Evolutionary conservation across 2,888 invertebrate genomes (phyloP).

Genomic region (Leptopilina myrica): DNA sequence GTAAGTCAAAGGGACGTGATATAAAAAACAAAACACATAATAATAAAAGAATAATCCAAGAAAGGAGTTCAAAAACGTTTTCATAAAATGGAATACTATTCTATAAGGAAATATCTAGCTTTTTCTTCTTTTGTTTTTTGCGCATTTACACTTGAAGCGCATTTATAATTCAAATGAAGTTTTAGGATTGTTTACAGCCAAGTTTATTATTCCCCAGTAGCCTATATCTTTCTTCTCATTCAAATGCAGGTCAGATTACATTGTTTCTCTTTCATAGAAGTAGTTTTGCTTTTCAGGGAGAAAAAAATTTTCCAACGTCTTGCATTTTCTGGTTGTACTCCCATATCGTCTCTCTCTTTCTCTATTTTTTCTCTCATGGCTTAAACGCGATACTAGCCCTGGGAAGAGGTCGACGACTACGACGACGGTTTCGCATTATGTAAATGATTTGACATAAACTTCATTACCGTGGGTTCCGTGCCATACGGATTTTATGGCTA

Average conservation of each 20-base stretch:
- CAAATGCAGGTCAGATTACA: constrained; percentile 33
- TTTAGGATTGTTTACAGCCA: not conserved
- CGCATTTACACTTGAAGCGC: not conserved
- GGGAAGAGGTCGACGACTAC: not conserved
- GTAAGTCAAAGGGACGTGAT: too few relatives aligned
- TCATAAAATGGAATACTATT: too few relatives aligned
- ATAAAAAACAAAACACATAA: too few relatives aligned
- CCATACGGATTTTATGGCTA: constrained; percentile 52
- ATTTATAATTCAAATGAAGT: constrained; percentile 3
- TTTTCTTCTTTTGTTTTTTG: not conserved
- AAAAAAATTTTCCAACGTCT: constrained; percentile 29
- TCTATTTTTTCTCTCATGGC: not conserved
- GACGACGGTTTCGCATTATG: constrained; percentile 33
- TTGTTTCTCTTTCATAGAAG: not conserved
- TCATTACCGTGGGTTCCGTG: constrained; percentile 42
- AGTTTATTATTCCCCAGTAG: constrained; percentile 11
- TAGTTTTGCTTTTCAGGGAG: constrained; percentile 22
- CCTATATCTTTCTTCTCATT: not conserved
- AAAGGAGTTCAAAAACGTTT: too few relatives aligned
- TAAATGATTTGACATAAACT: constrained; percentile 56
- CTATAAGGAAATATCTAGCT: too few relatives aligned
- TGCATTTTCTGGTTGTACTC: constrained; percentile 6
- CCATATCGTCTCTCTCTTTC: not conserved
- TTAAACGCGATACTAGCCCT: constrained; percentile 4
- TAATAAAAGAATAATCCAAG: too few relatives aligned